phyloP scores from a whole-genome alignment of 2,797 vertebrate species.

The Neomorphus geoffroyi region DNA sequence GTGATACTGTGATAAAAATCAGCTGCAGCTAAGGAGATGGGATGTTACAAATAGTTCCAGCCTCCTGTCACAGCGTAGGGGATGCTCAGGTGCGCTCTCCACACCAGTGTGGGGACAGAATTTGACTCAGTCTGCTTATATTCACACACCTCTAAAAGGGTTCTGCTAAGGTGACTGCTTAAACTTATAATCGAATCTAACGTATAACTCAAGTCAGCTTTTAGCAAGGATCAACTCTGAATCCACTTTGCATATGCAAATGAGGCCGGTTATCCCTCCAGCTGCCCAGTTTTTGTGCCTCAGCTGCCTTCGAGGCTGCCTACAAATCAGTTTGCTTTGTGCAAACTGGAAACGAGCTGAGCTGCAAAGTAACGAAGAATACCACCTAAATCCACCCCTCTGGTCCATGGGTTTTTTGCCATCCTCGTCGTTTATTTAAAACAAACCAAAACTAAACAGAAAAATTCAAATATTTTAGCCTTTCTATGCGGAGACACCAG shows the following conservation, averaged over 20 bases:
- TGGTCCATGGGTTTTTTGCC: not conserved
- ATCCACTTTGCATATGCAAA: not conserved
- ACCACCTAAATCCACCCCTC: not conserved
- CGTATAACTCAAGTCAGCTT: not conserved
- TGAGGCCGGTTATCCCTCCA: not conserved
- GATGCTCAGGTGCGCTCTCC: not conserved
- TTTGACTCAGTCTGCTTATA: not conserved
- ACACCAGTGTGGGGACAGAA: accelerated
- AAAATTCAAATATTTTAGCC: not conserved
- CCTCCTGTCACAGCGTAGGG: not conserved
- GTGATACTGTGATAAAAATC: too few species aligned
- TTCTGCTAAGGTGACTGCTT: not conserved
- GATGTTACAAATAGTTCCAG: not conserved
- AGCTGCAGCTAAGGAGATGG: not conserved
- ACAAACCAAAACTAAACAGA: not conserved
- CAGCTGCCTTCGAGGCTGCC: not conserved
- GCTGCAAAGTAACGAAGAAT: not conserved
- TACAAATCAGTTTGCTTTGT: not conserved
- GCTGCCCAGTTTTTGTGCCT: not conserved
- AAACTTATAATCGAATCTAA: not conserved
- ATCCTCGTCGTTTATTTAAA: not conserved
- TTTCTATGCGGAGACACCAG: not conserved
- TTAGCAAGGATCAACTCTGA: not conserved
- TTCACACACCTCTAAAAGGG: not conserved
- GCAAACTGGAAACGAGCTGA: not conserved